These are phyloP conservation scores for Strigamia maritima DNA, from an alignment of 2,888 invertebrate species.

Conservation along the genomic window DNA sequence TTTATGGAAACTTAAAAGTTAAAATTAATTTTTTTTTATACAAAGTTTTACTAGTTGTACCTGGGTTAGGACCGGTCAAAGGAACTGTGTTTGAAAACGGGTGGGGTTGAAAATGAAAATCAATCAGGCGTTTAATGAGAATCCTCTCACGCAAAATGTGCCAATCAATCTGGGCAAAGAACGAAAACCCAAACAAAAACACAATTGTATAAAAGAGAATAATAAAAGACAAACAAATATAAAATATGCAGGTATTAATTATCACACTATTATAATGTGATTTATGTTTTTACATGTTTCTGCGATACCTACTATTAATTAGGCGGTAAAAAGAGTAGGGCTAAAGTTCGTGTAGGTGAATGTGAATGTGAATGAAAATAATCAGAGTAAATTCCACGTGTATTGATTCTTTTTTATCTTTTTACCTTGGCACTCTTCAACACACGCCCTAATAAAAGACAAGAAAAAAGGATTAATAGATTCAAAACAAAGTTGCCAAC, in stretches of 20 bases:
- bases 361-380: background rate
- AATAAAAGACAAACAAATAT: background rate
- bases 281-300: background rate
- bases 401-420: constrained; percentile 13
- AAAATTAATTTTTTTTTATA: background rate
- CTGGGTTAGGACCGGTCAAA: constrained; percentile 12
- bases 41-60: background rate
- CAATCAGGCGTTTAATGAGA: constrained; percentile 29
- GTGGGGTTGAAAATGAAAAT: constrained; percentile 31
- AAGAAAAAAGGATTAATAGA: background rate
- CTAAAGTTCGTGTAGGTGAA: background rate
- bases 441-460: background rate
- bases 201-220: background rate
- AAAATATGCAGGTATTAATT: background rate
- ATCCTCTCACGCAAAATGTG: constrained; percentile 32
- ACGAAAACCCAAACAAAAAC: background rate
- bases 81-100: constrained; percentile 1
- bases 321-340: background rate
- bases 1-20: background rate
- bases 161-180: constrained; percentile 11
- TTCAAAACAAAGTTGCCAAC: background rate
- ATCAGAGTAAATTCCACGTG: constrained; percentile 18
- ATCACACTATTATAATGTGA: background rate
- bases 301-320: background rate
- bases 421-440: background rate